Percentiles rank a stretch among this genome's conserved stretches.
Evolutionary conservation across 1,140 invertebrate genomes (phyloP).

Genomic region (Oppia nitens): DNA sequence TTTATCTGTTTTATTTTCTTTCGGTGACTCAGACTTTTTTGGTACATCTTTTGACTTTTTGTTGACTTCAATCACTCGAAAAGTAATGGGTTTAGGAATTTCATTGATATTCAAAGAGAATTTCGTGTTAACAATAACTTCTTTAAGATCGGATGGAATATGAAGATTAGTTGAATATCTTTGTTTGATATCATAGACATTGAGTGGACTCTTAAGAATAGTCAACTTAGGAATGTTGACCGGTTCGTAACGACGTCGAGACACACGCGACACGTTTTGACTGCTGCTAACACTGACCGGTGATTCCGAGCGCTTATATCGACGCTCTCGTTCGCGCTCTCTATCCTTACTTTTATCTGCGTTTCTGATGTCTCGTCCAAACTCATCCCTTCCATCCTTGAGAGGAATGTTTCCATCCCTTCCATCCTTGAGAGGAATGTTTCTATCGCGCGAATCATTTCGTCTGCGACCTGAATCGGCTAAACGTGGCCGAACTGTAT

Average conservation of each 20-base stretch:
- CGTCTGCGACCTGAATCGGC: not conserved
- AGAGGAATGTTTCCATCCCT: not conserved
- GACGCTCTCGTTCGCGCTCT: not conserved
- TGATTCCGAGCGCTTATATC: conserved; percentile 8
- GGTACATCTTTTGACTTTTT: not conserved
- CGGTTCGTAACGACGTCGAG: conserved; percentile 13
- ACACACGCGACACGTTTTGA: not conserved
- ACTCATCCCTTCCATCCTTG: not conserved
- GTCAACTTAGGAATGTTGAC: conserved; percentile 10
- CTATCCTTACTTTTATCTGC: not conserved
- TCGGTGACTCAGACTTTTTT: no score
- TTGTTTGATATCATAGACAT: conserved; percentile 4
- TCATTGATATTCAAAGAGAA: conserved; percentile 1
- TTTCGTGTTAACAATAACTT: conserved; percentile 6
- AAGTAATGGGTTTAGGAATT: conserved; percentile 14
- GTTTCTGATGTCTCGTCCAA: not conserved
- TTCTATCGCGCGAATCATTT: not conserved
- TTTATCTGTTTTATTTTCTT: not conserved
- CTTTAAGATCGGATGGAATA: conserved; percentile 16
- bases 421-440: not conserved
- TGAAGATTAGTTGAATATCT: conserved; percentile 7
- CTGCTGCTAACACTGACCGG: not conserved
- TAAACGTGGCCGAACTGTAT: not conserved
- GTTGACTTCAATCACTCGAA: conserved; percentile 1
- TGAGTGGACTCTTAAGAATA: conserved; percentile 8